phyloP scores from a whole-genome alignment of 2,113 vertebrate species.

The Empidonax traillii region DNA sequence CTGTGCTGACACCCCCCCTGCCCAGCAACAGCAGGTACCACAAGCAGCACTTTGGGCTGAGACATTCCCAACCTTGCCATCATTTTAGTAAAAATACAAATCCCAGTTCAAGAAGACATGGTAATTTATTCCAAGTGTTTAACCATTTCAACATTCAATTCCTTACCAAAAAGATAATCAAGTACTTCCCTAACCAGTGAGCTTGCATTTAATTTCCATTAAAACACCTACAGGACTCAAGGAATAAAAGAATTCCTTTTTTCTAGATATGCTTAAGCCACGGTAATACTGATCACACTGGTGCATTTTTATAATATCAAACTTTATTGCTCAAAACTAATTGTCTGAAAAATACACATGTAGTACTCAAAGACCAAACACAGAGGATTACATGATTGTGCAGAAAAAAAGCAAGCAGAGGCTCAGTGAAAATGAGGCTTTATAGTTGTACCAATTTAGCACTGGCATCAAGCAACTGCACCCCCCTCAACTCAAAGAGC shows the following conservation, averaged over 20 bases:
- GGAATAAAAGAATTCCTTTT: not conserved
- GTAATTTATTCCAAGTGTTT: not conserved
- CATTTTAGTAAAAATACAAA: not conserved
- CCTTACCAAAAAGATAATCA: not conserved
- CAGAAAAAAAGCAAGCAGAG: slow-evolving; percentile 68
- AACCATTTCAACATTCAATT: not conserved
- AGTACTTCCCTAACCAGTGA: not conserved
- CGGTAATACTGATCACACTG: not conserved
- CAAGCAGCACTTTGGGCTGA: not conserved
- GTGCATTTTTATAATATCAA: slow-evolving; percentile 68
- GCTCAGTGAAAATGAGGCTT: slow-evolving; percentile 66
- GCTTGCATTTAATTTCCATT: not conserved
- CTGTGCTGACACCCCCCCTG: not conserved
- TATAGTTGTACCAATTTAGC: slow-evolving; percentile 64
- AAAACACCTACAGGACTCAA: not conserved
- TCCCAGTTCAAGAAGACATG: not conserved
- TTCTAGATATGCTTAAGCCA: not conserved
- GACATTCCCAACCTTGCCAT: not conserved
- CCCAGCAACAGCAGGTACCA: not conserved
- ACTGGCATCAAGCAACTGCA: slow-evolving; percentile 69
- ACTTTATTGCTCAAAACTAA: slow-evolving; percentile 79
- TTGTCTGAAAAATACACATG: slow-evolving; percentile 68
- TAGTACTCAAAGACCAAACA: slow-evolving; percentile 65
- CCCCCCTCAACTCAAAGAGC: slow-evolving; percentile 41
- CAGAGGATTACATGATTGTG: slow-evolving; percentile 68